These are phyloP conservation scores for Rachycentron canadum DNA, from an alignment of 2,797 vertebrate genomes.

Conservation along the genomic window DNA sequence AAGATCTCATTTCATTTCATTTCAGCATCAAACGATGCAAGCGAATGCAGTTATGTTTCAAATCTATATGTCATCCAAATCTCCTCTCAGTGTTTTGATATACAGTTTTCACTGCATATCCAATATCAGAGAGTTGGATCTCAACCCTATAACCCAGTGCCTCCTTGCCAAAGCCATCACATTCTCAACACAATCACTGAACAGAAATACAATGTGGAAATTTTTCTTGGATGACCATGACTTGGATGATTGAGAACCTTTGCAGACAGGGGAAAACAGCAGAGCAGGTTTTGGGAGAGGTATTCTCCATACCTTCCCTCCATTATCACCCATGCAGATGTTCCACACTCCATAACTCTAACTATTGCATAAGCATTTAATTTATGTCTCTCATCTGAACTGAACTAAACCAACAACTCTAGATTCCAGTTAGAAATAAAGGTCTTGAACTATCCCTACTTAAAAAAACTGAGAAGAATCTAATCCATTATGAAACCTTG, in stretches of 20 bases:
- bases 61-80: background rate
- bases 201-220: too few relatives aligned
- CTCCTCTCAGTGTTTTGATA: background rate
- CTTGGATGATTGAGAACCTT: background rate
- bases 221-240: too few relatives aligned
- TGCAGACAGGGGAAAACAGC: background rate
- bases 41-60: background rate
- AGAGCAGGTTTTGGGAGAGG: background rate
- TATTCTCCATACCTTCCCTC: background rate
- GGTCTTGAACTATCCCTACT: background rate
- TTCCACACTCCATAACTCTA: background rate
- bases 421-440: background rate
- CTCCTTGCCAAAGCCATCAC: background rate
- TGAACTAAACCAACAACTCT: background rate
- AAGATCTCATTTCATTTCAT: background rate
- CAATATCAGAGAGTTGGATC: background rate
- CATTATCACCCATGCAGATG: background rate
- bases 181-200: background rate
- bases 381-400: slow-evolving; percentile 2
- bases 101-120: background rate
- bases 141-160: background rate
- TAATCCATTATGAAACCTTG: background rate
- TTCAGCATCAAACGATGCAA: background rate
- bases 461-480: slow-evolving; percentile 2
- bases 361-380: background rate